Conservation (phyloP, 2,113 vertebrate species). For the Erpornis zantholeuca region DNA sequence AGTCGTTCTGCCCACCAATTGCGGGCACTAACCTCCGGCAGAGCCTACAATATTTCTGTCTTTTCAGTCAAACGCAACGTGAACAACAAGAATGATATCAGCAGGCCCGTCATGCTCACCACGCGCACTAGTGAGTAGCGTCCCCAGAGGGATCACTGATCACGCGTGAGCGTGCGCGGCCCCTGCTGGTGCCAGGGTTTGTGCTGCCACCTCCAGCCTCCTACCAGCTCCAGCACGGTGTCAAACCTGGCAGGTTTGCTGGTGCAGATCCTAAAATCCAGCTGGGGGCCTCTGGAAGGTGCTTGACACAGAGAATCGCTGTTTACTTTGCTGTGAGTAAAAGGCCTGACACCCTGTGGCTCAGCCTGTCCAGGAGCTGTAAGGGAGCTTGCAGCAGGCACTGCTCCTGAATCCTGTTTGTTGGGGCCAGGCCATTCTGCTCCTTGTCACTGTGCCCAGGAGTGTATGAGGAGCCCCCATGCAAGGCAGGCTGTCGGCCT, state of each 20-base stretch:
- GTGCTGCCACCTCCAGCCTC: background rate
- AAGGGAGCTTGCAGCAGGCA: accelerated
- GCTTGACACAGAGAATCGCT: background rate
- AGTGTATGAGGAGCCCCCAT: accelerated
- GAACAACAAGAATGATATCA: constrained; percentile 92
- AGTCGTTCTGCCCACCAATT: constrained; percentile 86
- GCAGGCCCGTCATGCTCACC: constrained; percentile 84
- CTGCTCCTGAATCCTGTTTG: background rate
- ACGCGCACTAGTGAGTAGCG: constrained; percentile 88
- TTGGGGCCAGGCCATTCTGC: background rate
- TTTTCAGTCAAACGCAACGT: constrained; percentile 91
- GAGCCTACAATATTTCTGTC: constrained; percentile 95
- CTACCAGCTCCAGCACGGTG: background rate
- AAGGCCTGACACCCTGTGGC: accelerated
- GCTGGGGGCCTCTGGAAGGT: background rate
- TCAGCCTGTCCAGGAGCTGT: background rate
- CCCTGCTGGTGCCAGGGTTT: background rate
- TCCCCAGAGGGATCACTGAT: background rate
- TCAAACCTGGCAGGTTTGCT: background rate
- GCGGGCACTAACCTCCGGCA: constrained; percentile 84
- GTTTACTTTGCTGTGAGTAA: constrained; percentile 28
- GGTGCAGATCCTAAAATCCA: background rate
- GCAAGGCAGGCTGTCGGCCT: background rate
- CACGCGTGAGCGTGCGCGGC: background rate
- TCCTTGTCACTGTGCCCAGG: background rate